phyloP scores from a whole-genome alignment of 2,113 vertebrate genomes.

The human (Homo sapiens) region GRCh38 chrX:109628501-109629000 shows the following conservation, averaged over 20 bases:
- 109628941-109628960: background rate
- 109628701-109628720: background rate
- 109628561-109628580: background rate
- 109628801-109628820: constrained; percentile 18
- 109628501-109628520: background rate
- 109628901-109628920: background rate
- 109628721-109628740: background rate
- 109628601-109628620: background rate
- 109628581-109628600: background rate
- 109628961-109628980: constrained; percentile 30
- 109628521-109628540: too few species aligned
- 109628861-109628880: constrained; percentile 2
- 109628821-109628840: background rate
- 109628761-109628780: background rate
- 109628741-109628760: background rate
- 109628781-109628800: constrained; percentile 20
- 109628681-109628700: background rate
- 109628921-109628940: background rate
- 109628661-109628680: background rate
- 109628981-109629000: constrained; percentile 25
- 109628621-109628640: background rate
- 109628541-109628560: background rate
- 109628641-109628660: background rate
- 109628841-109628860: background rate
- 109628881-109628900: constrained; percentile 32